phyloP scores from a whole-genome alignment of 2,888 invertebrate genomes.

The Tetragonula carbonaria region DNA sequence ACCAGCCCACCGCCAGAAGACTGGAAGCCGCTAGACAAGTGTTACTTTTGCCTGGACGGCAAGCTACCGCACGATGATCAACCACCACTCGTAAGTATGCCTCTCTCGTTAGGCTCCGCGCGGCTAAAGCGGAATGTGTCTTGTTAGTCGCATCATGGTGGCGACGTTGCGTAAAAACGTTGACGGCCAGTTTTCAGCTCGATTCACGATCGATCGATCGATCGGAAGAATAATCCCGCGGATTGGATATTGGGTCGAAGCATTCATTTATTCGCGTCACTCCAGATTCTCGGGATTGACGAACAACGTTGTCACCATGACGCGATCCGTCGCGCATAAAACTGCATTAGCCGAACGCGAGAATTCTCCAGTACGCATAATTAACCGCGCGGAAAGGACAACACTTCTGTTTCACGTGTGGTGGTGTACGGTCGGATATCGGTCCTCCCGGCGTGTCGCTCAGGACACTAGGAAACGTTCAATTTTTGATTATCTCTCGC shows the following conservation, averaged over 20 bases:
- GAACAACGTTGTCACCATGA: conserved; percentile 6
- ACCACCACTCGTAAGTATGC: conserved; percentile 85
- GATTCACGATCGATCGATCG: not conserved
- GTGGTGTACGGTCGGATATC: not conserved
- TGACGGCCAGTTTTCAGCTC: too few relatives aligned
- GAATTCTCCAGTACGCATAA: conserved; percentile 29
- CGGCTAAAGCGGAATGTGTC: not conserved
- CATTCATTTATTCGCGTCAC: not conserved
- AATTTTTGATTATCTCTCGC: conserved; percentile 3
- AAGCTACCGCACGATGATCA: conserved; percentile 87
- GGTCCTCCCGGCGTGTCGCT: conserved; percentile 11
- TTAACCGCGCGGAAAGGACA: conserved; percentile 40
- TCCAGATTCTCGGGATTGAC: not conserved
- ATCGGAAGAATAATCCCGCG: not conserved
- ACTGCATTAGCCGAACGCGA: conserved; percentile 20
- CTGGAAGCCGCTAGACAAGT: conserved; percentile 94
- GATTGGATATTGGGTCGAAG: not conserved
- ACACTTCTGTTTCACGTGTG: conserved; percentile 1
- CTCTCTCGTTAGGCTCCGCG: not conserved
- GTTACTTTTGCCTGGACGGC: conserved; percentile 93
- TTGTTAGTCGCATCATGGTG: conserved; percentile 7
- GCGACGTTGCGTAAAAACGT: not conserved
- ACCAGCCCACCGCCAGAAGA: conserved; percentile 85
- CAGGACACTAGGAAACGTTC: conserved; percentile 9
- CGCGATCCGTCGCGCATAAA: not conserved